Evolutionary conservation across 2,113 vertebrate species (phyloP).

Genomic region (Grammomys surdaster): DNA sequence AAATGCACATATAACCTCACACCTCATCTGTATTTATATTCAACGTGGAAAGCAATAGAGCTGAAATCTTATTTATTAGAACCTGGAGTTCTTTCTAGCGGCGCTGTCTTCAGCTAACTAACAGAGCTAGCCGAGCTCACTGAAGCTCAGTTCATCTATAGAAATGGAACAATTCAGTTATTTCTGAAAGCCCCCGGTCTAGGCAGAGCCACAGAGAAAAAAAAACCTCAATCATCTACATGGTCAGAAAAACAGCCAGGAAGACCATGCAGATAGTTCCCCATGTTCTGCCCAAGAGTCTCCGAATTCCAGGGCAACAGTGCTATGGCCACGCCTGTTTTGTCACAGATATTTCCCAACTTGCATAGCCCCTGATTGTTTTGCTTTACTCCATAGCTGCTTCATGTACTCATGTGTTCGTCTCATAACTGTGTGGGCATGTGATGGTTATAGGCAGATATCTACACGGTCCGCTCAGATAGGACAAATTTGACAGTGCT

Average conservation of each 20-base stretch:
- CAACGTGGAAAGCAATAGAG: not conserved
- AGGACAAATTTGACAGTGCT: not conserved
- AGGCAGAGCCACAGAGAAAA: not conserved
- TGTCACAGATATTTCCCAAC: not conserved
- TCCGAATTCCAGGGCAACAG: not conserved
- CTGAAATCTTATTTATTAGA: not conserved
- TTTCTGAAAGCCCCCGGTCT: not conserved
- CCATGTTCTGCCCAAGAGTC: not conserved
- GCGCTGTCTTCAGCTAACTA: not conserved
- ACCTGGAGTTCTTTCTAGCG: not conserved
- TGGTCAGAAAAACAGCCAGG: not conserved
- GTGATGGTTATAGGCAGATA: not conserved
- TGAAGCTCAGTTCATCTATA: not conserved
- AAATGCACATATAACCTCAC: not conserved
- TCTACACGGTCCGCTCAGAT: not conserved
- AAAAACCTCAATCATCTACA: not conserved
- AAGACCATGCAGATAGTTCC: not conserved
- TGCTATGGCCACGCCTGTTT: not conserved
- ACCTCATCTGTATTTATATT: not conserved
- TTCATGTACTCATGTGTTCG: not conserved
- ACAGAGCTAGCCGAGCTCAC: not conserved
- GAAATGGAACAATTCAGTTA: conserved; percentile 1
- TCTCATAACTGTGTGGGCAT: not conserved
- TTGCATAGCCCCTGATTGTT: not conserved
- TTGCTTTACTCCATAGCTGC: not conserved